Base-by-base conservation (phyloP, 1,140 invertebrate genomes). In the Caerostris extrusa region DNA sequence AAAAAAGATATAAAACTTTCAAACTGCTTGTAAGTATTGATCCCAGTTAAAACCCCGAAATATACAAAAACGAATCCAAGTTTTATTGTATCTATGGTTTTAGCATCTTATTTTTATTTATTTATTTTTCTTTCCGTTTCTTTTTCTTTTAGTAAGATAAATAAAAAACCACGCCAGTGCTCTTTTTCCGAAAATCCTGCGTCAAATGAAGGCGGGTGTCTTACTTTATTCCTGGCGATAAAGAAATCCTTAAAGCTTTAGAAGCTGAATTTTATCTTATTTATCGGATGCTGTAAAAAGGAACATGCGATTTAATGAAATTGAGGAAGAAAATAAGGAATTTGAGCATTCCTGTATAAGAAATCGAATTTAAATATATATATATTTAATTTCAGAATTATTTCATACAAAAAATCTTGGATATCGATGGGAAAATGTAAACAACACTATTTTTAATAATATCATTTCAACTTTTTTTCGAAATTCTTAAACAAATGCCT, bases 231-330 rank as follows among this genome's bases (percentile, higher is more conserved):
- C 82, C 17, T 83, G 55, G 50, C 19, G 82, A 56, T 58, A 83
- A 58, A 57, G 82, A 83, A 83, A 83, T 56, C 82, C 34, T 57
- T 83, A 17, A 83, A 55, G 82, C 34, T 57, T 83, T 58, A 56
- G 14, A 14, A 55, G 19, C 14, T 7, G 56, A n/a, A 34, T 58
- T 58, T 57, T 57, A 53, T 83, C 14, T 19, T 58, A 83, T 7
- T 57, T 58, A 58, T 58, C 7, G 71, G 7, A 4, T 12, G 7
- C 0, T 8, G 7, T 1, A 2, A 14, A 19, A 57, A 19, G 5
- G 34, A 57, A 55, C 34, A 34, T 34, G 34, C 34, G 34, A 34
- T 34, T 34, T 34, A 34, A 34, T 34, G 34, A 34, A 34, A 34
- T 34, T 34, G 34, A 34, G 34, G 34, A 34, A 34, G 34, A 34